Evolutionary conservation across 1,140 invertebrate genomes (phyloP).

Genomic region (Drosophila kepulauana): DNA sequence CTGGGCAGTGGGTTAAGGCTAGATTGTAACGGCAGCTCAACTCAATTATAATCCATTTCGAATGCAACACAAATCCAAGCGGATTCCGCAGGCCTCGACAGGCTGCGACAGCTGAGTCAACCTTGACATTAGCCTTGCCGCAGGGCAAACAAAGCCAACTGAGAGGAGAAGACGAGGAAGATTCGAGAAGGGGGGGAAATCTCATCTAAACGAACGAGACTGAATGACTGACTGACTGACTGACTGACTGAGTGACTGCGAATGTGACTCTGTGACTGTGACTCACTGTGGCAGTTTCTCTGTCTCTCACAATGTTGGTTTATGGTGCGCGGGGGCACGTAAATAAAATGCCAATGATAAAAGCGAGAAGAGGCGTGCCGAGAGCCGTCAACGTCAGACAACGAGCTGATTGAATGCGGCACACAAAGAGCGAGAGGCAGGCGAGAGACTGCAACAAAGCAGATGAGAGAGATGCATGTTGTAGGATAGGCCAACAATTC

Average conservation of each 20-base stretch:
- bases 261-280: slow-evolving; percentile 12
- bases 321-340: slow-evolving; percentile 8
- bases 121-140: slow-evolving; percentile 68
- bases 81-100: slow-evolving; percentile 41
- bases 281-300: slow-evolving; percentile 22
- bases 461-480: slow-evolving; percentile 2
- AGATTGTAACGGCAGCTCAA: slow-evolving; percentile 33
- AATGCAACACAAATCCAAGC: slow-evolving; percentile 54
- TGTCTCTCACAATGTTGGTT: not conserved
- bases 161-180: not conserved
- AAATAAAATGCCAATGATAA: slow-evolving; percentile 63
- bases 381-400: slow-evolving; percentile 43
- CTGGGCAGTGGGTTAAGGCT: slow-evolving; percentile 25
- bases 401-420: slow-evolving; percentile 51
- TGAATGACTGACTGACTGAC: slow-evolving; percentile 20
- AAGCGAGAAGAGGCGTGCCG: slow-evolving; percentile 34
- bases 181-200: not conserved
- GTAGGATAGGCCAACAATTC: slow-evolving; percentile 43
- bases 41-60: slow-evolving; percentile 64
- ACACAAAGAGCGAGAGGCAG: slow-evolving; percentile 20
- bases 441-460: not conserved
- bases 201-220: slow-evolving; percentile 30
- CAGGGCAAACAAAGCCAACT: slow-evolving; percentile 48
- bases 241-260: not conserved
- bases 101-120: slow-evolving; percentile 52